These are phyloP conservation scores for Schlechtendalia chinensis DNA, from an alignment of 1,140 invertebrate genomes.

Conservation along the genomic window DNA sequence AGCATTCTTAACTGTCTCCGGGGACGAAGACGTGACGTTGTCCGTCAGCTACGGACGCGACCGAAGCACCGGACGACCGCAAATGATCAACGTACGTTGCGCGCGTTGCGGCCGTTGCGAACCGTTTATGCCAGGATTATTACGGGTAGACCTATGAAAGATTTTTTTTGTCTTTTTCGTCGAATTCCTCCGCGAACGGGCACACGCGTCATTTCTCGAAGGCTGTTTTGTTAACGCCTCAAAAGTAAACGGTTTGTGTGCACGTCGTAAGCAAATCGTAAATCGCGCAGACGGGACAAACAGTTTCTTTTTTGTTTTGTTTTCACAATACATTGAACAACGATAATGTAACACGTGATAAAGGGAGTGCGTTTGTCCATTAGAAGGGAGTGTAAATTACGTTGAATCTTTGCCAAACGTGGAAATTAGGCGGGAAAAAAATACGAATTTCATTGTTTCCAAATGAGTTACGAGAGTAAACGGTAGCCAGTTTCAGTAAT, in stretches of 20 bases:
- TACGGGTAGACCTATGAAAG: no score
- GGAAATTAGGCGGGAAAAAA: slow-evolving; percentile 38
- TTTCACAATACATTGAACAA: slow-evolving; percentile 39
- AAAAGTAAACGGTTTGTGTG: neutral
- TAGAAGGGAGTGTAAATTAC: slow-evolving; percentile 30
- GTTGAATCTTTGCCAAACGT: slow-evolving; percentile 36
- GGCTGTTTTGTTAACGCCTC: neutral
- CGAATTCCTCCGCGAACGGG: neutral
- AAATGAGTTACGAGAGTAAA: slow-evolving; percentile 26
- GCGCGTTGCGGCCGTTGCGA: no score
- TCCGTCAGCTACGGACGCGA: no score
- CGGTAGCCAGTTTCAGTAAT: slow-evolving; percentile 23
- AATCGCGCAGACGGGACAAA: neutral
- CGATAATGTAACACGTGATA: neutral
- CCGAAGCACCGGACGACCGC: no score
- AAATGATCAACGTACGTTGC: no score
- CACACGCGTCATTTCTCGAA: neutral
- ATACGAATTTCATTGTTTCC: slow-evolving; percentile 42
- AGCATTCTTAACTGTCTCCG: no score
- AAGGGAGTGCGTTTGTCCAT: slow-evolving; percentile 14
- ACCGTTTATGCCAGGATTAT: no score
- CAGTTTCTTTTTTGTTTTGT: slow-evolving; percentile 21
- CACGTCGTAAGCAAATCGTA: no score
- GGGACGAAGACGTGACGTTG: no score
- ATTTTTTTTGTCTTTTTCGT: no score